These are phyloP conservation scores for Drosophila siamana DNA, from an alignment of 2,888 invertebrate genomes.

Conservation along the genomic window DNA sequence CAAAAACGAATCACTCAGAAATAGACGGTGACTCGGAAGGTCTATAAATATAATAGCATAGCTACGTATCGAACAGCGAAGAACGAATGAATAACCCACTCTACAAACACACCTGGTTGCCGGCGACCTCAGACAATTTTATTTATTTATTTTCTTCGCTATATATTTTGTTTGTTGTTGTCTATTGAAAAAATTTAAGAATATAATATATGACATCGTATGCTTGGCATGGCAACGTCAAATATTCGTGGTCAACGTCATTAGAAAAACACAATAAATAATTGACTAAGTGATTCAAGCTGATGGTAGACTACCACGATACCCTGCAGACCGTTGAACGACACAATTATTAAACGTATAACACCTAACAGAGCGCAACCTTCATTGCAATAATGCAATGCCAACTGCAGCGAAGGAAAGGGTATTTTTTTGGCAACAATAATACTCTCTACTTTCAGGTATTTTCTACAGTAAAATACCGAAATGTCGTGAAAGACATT, in stretches of 20 bases:
- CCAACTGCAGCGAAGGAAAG: no score
- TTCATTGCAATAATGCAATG: not conserved
- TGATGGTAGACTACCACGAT: slow-evolving; percentile 4
- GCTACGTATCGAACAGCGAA: slow-evolving; percentile 42
- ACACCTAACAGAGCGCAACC: not conserved
- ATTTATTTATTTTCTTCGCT: slow-evolving; percentile 41
- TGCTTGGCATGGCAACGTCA: slow-evolving; percentile 57
- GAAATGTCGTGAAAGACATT: no score
- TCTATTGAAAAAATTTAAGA: slow-evolving; percentile 44
- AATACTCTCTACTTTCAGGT: not conserved
- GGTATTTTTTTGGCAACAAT: no score
- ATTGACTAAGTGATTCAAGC: slow-evolving; percentile 10
- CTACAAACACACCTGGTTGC: slow-evolving; percentile 66
- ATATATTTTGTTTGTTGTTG: slow-evolving; percentile 8
- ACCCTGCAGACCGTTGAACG: slow-evolving; percentile 7
- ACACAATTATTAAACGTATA: not conserved
- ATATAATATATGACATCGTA: slow-evolving; percentile 47
- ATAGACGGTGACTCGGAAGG: slow-evolving; percentile 69
- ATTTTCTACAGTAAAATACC: not conserved
- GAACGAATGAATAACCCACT: slow-evolving; percentile 35
- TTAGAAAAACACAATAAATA: slow-evolving; percentile 29
- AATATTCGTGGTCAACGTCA: slow-evolving; percentile 62
- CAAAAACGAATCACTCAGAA: slow-evolving; percentile 64
- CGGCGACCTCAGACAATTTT: slow-evolving; percentile 63
- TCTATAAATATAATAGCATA: slow-evolving; percentile 71